Base-by-base conservation (phyloP, 2,797 vertebrate species). In the Propithecus perrieri region DNA sequence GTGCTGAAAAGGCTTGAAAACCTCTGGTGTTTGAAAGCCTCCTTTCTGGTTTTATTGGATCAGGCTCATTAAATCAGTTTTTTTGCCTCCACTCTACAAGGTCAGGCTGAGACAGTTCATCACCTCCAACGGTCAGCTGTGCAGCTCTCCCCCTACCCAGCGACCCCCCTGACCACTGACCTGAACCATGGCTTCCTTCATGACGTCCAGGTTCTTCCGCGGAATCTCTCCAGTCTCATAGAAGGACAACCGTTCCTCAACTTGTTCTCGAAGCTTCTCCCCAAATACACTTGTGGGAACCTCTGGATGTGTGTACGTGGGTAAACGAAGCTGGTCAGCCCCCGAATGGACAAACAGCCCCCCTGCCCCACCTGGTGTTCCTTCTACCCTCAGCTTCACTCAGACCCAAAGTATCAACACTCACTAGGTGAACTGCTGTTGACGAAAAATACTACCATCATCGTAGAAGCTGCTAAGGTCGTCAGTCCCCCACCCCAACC, bases 31-130 rank as follows among this genome's bases (percentile, higher is more conserved):
- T 35, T 61, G 8, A 43, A 17, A 71, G 24, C 24, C 5, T 59
- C 13, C 18, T 22, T 17, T 15, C 30, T 5, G 3, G 8, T 8
- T 22, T 5, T 38, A 98, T 98, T 97, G 99, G 95, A 98, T 99
- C 99, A 99, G 99, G 98, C 99, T 99, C 99, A 99, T 99, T 99
- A 99, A 99, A 99, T 99, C 99, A 99, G 99, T 98, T 98, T 98
- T 98, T 98, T 89, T 85, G 94, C 99, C 99, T 99, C 98, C 99
- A 99, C 33, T 0, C 0, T 46, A 0, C 30, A 85, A 2, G 13
- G 97, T 99, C 99, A 99, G 99, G 99, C 18, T 46, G 48, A 76
- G 43, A 9, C 9, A 38, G 98, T 28, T 98, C 99, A 99, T 99
- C 99, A 99, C 78, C 7, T 98, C 99, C 99, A 98, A 98, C 98